Base-by-base conservation (phyloP, 2,888 invertebrate species). In the Chaitophorus viminalis region DNA sequence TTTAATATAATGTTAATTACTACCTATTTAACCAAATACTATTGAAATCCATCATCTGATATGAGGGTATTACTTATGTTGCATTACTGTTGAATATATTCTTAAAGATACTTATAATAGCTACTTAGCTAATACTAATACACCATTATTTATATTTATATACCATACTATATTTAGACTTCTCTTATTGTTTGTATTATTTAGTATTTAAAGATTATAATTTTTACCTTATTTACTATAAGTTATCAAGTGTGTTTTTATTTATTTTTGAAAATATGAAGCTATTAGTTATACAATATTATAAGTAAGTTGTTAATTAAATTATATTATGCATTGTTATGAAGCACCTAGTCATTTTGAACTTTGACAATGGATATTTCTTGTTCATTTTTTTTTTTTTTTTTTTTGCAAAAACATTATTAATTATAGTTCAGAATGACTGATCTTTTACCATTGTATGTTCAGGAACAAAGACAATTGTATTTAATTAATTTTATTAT, bases 11-110 rank as follows among this genome's bases (percentile, higher is more conserved):
- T 33, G 1, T 82, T 54, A 74, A 33, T 46, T 29, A 5, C 14
- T 46, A 46, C 39, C 8, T 84, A 75, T 60, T 75, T 31, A 65
- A 76, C 76, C 68, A 77, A 85, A 85, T 77, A 85, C 31, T 52
- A 60, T 65, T 75, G 14, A 46, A 65, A 68, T 17, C 76, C 76
- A 68, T 31, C 29, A 33, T 29, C 60, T 83, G 14, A 54, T 25
- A 60, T 60, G n/a, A 77, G 52, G 46, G 68, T 85, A 46, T 11
- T 46, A 46, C 5, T 6, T 65, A 75, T 65, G 36, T 77, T 76
- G 65, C 65, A 83, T 29, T 75, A 39, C 39, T 9, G 6, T 11
- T 6, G 14, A 25, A 14, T 84, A 84, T 65, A 65, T 54, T 83
- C 11, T 65, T 31, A 84, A 84, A 76, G 6, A 65, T 25, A 76